Percentiles rank a stretch among this genome's conserved stretches.
These are phyloP conservation scores for Mythimna loreyi DNA, from an alignment of 2,888 invertebrate genomes.

Conservation along the genomic window DNA sequence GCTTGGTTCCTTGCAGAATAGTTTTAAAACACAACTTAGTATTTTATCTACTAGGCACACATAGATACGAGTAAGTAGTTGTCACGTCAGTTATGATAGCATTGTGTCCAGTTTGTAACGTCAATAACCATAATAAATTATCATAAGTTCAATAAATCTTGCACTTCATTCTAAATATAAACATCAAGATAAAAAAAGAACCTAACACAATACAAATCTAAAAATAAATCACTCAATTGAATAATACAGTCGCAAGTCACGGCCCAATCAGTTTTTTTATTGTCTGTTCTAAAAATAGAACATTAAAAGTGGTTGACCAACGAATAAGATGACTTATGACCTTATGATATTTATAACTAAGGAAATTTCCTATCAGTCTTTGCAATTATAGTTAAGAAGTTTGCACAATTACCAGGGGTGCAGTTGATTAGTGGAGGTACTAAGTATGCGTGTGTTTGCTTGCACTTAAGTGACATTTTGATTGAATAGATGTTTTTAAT, in stretches of 20 bases:
- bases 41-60: too few species aligned
- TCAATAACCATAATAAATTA: not conserved
- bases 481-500: not conserved
- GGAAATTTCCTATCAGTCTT: constrained; percentile 44
- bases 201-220: constrained; percentile 17
- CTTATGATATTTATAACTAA: constrained; percentile 43
- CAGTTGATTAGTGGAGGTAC: constrained; percentile 21
- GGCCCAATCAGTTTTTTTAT: constrained; percentile 32
- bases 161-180: constrained; percentile 26
- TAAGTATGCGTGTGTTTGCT: constrained; percentile 9
- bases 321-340: constrained; percentile 26
- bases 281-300: constrained; percentile 24
- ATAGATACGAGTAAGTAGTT: too few species aligned
- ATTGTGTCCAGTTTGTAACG: not conserved
- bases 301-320: constrained; percentile 31
- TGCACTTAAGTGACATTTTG: constrained; percentile 10
- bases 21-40: too few species aligned
- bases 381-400: constrained; percentile 21
- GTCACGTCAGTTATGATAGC: not conserved
- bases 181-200: constrained; percentile 16
- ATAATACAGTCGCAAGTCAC: constrained; percentile 40
- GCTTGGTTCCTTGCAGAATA: not conserved
- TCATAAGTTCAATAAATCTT: constrained; percentile 3
- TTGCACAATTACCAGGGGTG: constrained; percentile 30
- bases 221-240: constrained; percentile 34